These are phyloP conservation scores for Calycopis cecrops DNA, from an alignment of 1,140 invertebrate species.

Conservation along the genomic window DNA sequence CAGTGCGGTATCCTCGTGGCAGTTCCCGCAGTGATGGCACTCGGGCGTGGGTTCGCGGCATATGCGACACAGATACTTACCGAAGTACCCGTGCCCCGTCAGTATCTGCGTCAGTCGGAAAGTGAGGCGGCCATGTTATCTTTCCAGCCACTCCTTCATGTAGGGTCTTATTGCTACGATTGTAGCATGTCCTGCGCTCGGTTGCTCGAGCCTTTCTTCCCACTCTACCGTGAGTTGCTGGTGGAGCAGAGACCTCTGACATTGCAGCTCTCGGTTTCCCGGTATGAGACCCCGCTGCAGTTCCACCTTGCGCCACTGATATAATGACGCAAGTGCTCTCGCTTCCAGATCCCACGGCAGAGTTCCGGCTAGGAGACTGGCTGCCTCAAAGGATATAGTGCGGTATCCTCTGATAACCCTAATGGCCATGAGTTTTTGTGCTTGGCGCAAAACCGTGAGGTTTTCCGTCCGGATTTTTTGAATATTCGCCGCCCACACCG, in stretches of 20 bases:
- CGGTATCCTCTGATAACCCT: slow-evolving; percentile 2
- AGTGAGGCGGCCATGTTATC: too few relatives aligned
- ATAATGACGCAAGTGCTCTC: slow-evolving; percentile 8
- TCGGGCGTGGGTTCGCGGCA: too few relatives aligned
- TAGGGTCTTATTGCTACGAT: too few relatives aligned
- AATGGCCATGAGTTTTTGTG: neutral
- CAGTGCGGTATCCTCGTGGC: too few relatives aligned
- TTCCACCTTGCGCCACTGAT: neutral
- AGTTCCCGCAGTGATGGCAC: too few relatives aligned
- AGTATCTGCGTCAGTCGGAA: too few relatives aligned
- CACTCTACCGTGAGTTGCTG: slow-evolving; percentile 2
- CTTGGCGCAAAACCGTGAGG: too few relatives aligned
- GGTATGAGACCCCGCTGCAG: neutral
- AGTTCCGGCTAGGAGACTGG: slow-evolving; percentile 4
- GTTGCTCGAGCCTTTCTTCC: neutral
- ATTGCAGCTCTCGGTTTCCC: neutral
- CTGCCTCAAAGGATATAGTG: neutral
- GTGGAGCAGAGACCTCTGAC: neutral
- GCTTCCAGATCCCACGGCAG: slow-evolving; percentile 10
- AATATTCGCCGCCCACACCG: too few relatives aligned
- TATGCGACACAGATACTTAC: too few relatives aligned
- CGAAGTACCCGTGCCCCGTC: too few relatives aligned
- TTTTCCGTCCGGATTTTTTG: too few relatives aligned
- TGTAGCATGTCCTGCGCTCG: neutral
- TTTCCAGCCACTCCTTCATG: too few relatives aligned